Base-by-base conservation (phyloP, 2,113 vertebrate species). In the Serilophus lunatus region DNA sequence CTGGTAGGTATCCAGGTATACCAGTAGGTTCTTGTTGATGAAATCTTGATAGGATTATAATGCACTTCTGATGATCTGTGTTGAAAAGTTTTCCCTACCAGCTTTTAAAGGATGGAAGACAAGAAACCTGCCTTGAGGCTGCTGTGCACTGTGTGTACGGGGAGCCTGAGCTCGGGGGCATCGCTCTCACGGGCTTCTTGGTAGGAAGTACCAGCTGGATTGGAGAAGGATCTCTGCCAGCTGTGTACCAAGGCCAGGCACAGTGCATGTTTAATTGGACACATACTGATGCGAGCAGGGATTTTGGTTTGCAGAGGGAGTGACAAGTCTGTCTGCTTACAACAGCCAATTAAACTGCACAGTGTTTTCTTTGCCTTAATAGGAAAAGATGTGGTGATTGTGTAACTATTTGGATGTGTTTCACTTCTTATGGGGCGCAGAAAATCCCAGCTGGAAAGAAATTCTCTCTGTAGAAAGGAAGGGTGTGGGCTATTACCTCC, bases 361-460 rank as follows among this genome's bases (percentile, higher is more conserved):
- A 77, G 72, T 91, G 59, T 93, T 94, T 92, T 96, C 92, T 96
- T 96, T 92, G 90, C 93, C 95, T 96, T 96, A 96, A 97, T 97
- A 92, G 95, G 96, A 88, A 87, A 96, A 94, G 91, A 95, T 92
- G 93, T 92, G 92, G 42, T 93, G 92, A 72, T 95, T 95, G 56
- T 91, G 61, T 93, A 96, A 92, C 92, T 93, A 7, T 70, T 97
- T 95, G 92, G 71, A 97, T 85, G 74, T 6, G 15, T 86, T 92
- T 93, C 77, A 72, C 83, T 95, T 81, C 90, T 97, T 93, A 61
- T 40, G 60, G 74, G 54, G 50, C 60, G 54, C 60, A 93, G 82
- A 93, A 95, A 94, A 90, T 95, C 69, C 80, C 92, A 90, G 85
- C 96, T 97, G 95, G 94, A 87, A 95, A 80, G 75, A 92, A 95